Conservation (phyloP, 2,797 vertebrate genomes). For the Gambusia yucatana region DNA sequence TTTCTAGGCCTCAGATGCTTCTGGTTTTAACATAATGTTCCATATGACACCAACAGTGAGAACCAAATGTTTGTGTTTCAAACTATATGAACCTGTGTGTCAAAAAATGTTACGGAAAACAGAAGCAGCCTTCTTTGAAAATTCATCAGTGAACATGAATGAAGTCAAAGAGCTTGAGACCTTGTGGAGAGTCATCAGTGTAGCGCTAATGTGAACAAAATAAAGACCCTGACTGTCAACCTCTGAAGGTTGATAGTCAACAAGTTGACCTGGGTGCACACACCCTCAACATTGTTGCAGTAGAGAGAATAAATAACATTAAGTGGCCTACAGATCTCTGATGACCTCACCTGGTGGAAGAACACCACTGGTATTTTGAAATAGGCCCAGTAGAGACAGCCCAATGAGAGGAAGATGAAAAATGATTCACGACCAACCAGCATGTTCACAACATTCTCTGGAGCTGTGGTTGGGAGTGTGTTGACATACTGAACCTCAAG, state of each 20-base stretch:
- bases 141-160: not conserved
- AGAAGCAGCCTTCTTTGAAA: not conserved
- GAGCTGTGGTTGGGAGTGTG: not conserved
- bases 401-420: not conserved
- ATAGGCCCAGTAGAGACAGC: not conserved
- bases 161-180: not conserved
- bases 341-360: not conserved
- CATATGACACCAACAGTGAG: not conserved
- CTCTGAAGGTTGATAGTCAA: not conserved
- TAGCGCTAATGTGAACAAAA: not conserved
- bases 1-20: not conserved
- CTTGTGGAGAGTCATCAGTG: not conserved
- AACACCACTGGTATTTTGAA: constrained; percentile 9
- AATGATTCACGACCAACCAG: not conserved
- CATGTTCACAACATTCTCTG: not conserved
- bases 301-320: not conserved
- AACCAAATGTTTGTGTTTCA: not conserved
- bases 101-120: not conserved
- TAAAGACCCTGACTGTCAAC: not conserved
- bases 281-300: not conserved
- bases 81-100: not conserved
- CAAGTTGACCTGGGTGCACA: not conserved
- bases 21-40: not conserved
- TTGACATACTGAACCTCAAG: not conserved
- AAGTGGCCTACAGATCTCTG: not conserved